Percentiles rank a stretch among this genome's conserved stretches.
These are phyloP conservation scores for Malurus leucopterus DNA, from an alignment of 2,797 vertebrate genomes.

Conservation along the genomic window DNA sequence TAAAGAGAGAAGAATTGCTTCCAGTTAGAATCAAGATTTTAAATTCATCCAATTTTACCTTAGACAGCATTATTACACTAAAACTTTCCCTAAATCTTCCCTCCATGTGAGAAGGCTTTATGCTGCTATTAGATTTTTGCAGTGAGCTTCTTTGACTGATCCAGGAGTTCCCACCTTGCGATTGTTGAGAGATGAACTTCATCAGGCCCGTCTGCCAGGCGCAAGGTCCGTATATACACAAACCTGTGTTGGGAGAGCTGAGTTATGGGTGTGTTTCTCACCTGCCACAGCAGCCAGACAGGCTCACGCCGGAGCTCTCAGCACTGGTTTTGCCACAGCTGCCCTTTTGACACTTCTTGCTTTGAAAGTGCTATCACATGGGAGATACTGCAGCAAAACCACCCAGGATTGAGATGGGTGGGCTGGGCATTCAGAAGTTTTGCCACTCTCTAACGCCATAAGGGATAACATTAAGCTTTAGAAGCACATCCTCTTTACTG, in stretches of 20 bases:
- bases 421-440: background rate
- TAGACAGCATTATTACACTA: background rate
- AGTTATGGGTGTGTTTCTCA: background rate
- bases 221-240: conserved; percentile 72
- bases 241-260: conserved; percentile 73
- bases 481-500: background rate
- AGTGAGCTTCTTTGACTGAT: conserved; percentile 73
- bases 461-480: background rate
- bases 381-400: background rate
- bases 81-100: background rate
- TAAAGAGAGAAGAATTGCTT: background rate
- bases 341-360: background rate
- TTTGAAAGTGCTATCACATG: background rate
- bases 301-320: background rate
- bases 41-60: background rate
- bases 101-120: background rate
- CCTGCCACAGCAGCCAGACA: background rate
- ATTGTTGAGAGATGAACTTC: conserved; percentile 92
- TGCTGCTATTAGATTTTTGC: conserved; percentile 75
- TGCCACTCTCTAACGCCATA: accelerated
- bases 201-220: conserved; percentile 89
- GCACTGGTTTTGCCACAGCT: background rate
- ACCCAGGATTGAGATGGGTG: background rate
- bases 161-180: conserved; percentile 81
- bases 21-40: background rate